Conservation (phyloP, 1,140 invertebrate species). For the Phthorimaea operculella region DNA sequence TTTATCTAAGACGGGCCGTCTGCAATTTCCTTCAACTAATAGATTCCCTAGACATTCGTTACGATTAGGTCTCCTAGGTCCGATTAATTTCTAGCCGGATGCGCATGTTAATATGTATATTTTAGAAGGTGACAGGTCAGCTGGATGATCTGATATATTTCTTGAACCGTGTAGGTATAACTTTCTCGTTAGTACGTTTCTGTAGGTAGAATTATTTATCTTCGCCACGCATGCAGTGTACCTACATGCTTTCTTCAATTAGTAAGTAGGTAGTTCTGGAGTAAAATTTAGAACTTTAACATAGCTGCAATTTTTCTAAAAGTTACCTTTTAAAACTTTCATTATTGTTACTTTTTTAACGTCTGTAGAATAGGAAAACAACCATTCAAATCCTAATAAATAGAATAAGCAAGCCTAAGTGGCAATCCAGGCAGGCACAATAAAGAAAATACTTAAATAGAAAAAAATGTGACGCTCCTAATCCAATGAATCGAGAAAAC, state of each 20-base stretch:
- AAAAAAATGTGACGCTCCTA: constrained; percentile 53
- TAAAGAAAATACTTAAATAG: constrained; percentile 54
- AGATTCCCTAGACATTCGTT: constrained; percentile 4
- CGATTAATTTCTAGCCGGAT: constrained; percentile 4
- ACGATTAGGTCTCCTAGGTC: constrained; percentile 1
- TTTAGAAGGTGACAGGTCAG: not conserved
- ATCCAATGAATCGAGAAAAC: constrained; percentile 47
- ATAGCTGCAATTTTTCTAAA: too few species aligned
- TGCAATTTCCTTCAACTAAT: constrained; percentile 4
- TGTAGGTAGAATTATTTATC: too few species aligned
- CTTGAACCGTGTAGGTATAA: too few species aligned
- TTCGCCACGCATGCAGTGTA: too few species aligned
- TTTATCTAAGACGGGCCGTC: constrained; percentile 2
- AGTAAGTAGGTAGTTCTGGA: too few species aligned
- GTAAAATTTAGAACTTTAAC: too few species aligned
- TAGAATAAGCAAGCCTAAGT: constrained; percentile 28
- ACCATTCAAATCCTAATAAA: constrained; percentile 13
- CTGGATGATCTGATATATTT: too few species aligned
- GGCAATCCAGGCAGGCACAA: constrained; percentile 27
- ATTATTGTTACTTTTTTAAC: too few species aligned
- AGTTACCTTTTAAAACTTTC: too few species aligned
- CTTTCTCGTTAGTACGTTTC: too few species aligned
- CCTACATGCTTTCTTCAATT: too few species aligned
- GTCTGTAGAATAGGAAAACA: not conserved
- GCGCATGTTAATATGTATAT: constrained; percentile 4